Evolutionary conservation across 2,797 vertebrate species (phyloP), one percentile per base, ranked within the genome.

Genomic region (Enoplosus armatus): DNA sequence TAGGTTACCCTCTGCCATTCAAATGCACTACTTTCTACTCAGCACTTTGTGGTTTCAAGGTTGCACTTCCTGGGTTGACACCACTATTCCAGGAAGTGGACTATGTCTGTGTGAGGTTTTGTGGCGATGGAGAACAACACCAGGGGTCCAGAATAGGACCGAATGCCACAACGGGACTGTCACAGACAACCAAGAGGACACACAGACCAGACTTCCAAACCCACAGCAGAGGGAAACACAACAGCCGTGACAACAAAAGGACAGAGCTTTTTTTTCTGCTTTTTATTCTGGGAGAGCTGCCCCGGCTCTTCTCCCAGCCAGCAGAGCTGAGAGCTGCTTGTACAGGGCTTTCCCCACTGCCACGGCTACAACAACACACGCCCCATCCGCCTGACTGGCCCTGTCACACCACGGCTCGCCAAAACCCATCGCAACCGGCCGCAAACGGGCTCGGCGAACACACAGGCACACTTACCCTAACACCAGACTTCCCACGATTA

Each of bases 401-500:
- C 89, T 85, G 91, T 94, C 92, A 92, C 84, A 83, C 88, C 87
- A 79, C 76, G 54, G 86, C 87, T 90, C 71, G 53, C 78, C 86
- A 92, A 93, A 93, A 90, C 92, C 90, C 90, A 91, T 76, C 54
- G 35, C 85, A 81, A 79, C 73, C 9, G 33, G 82, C 75, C 79
- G 72, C 88, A 77, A 84, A 74, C 77, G 45, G 82, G 82, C 82
- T 47, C 1, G 63, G 72, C 77, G 86, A 72, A 59, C 80, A 90
- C 86, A 80, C 71, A 61, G 77, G 77, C 82, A 82, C 85, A 93
- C 92, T 92, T 90, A 90, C 91, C 92, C 93, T 91, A 77, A 91
- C 86, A 77, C 92, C 87, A 88, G 90, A 84, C 85, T 91, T 95
- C 89, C 92, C 89, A 91, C 79, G 88, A 90, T 92, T 89, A 89